Evolutionary conservation across 1,140 invertebrate genomes (phyloP).

Genomic region (Bacillus rossius): DNA sequence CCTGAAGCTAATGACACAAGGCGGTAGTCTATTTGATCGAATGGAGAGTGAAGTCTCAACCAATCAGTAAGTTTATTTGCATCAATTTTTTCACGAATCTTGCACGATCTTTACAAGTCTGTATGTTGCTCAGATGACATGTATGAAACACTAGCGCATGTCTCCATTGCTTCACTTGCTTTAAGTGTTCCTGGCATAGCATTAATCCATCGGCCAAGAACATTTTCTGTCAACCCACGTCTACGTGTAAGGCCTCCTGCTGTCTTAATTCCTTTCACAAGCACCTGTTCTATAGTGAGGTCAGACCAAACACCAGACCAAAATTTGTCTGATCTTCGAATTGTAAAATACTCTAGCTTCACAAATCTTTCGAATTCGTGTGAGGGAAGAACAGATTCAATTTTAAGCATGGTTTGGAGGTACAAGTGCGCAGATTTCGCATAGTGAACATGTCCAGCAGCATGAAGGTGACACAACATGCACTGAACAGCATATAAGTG

Average conservation of each 20-base stretch:
- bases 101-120: constrained; percentile 17
- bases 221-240: constrained; percentile 23
- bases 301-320: constrained; percentile 32
- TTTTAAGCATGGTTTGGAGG: constrained; percentile 11
- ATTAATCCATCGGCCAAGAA: constrained; percentile 20
- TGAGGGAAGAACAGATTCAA: background rate
- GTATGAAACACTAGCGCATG: constrained; percentile 15
- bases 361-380: constrained; percentile 18
- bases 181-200: constrained; percentile 2
- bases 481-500: too few species aligned
- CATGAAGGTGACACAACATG: background rate
- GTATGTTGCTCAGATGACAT: constrained; percentile 19
- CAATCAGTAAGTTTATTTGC: constrained; percentile 3
- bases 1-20: background rate
- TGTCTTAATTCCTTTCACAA: constrained; percentile 29
- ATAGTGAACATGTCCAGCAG: constrained; percentile 20
- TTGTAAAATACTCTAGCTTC: constrained; percentile 18
- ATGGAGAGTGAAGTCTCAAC: constrained; percentile 4
- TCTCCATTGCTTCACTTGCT: constrained; percentile 13
- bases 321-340: constrained; percentile 26
- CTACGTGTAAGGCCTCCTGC: constrained; percentile 29
- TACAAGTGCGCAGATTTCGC: constrained; percentile 14
- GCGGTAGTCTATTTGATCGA: background rate
- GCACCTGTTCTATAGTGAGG: constrained; percentile 31
- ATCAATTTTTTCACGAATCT: background rate